Evolutionary conservation across 1,140 invertebrate species (phyloP), one percentile per base, ranked within the genome.

Genomic region (Saxidomus purpurata): DNA sequence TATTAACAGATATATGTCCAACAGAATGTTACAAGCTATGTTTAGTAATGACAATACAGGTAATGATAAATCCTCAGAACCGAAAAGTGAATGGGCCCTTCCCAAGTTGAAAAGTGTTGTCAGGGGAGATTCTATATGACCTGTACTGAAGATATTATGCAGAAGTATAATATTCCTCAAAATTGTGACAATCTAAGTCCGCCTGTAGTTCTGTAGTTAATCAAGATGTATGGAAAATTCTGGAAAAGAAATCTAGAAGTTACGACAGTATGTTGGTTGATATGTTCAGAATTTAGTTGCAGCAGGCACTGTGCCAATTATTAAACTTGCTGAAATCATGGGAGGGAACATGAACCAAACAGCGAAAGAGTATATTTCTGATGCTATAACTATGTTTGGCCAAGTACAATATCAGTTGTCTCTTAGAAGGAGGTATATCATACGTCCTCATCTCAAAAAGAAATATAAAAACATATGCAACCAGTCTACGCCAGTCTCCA

Each of bases 231-330:
- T 84, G 81, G 81, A 84, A 47, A 40, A 52, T 43, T 19, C 17
- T 85, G 31, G 67, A 85, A 17, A 87, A 87, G 52, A 52, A 40
- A 49, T 0, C 28, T 52, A 67, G n/a, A 19, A 59, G 52, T 22
- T 28, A n/a, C 17, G 67, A 86, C 34, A 47, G 47, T 15, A 19
- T 59, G 13, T 19, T 86, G 9, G 40, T 34, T 17, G 83, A 86
- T 25, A 86, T n/a, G n/a, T 76, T 59, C 83, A 86, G 38, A 74
- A 52, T n/a, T 22, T 86, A n/a, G 67, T 86, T 15, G 83, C 83
- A 15, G 25, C 83, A 11, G 69, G 67, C 28, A 74, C 76, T 31
- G 69, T 38, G 38, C 47, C 63, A 17, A 38, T 74, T 38, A 55
- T 86, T 34, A 86, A 86, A 36, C n/a, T 76, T 22, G 83, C 69